Percentiles rank a stretch among this genome's conserved stretches.
Evolutionary conservation across 2,888 invertebrate species (phyloP).

Genomic region (Trissolcus brochymenae): DNA sequence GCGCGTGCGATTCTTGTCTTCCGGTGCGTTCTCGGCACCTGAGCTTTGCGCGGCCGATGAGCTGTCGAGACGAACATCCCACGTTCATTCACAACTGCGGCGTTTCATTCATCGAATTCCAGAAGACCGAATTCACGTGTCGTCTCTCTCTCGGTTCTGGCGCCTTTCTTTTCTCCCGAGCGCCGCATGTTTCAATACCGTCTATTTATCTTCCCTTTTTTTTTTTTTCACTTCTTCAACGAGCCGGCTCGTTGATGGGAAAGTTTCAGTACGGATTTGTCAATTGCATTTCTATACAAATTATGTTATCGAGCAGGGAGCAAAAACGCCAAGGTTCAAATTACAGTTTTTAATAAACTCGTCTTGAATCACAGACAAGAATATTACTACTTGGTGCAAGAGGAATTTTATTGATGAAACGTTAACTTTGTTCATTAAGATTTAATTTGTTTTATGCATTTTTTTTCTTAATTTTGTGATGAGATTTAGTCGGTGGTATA

Average conservation of each 20-base stretch:
- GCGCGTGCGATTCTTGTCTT: constrained; percentile 36
- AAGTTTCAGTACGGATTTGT: constrained; percentile 8
- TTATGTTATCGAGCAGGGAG: too few relatives aligned
- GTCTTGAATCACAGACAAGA: too few relatives aligned
- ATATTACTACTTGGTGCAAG: too few relatives aligned
- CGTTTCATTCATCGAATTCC: constrained; percentile 52
- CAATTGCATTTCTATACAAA: background rate
- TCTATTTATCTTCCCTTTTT: constrained; percentile 33
- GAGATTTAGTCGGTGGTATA: too few relatives aligned
- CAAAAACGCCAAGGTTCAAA: too few relatives aligned
- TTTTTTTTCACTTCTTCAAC: constrained; percentile 18
- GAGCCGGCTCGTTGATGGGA: constrained; percentile 16
- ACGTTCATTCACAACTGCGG: constrained; percentile 47
- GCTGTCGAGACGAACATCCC: constrained; percentile 30
- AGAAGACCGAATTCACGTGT: constrained; percentile 19
- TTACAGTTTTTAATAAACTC: too few relatives aligned
- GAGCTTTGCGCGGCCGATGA: constrained; percentile 28
- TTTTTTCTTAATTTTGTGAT: too few relatives aligned
- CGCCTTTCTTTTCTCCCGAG: constrained; percentile 27
- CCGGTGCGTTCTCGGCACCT: constrained; percentile 30
- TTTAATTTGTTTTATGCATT: too few relatives aligned
- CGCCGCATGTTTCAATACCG: constrained; percentile 27
- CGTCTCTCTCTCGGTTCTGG: constrained; percentile 21
- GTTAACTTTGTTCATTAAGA: too few relatives aligned
- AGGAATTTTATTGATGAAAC: too few relatives aligned